Base-by-base conservation (phyloP, 1,140 invertebrate genomes). In the Neoseiulus cucumeris region DNA sequence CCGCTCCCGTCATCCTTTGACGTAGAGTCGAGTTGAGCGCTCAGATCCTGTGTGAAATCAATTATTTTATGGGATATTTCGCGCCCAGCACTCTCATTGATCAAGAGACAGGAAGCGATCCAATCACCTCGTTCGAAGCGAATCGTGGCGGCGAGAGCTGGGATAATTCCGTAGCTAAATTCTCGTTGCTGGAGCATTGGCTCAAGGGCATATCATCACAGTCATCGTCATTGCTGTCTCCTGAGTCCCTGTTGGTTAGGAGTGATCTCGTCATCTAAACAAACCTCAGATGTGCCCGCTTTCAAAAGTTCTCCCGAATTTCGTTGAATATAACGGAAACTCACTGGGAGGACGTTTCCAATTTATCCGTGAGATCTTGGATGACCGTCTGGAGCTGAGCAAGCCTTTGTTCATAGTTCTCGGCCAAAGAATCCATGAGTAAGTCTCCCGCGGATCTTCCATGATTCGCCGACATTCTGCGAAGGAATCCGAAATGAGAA, bases 141-240 rank as follows among this genome's bases (percentile, higher is more conserved):
- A 59, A 59, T 14, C 51, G 51, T 25, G 51, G 51, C 22, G 51
- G 51, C 6, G 25, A 29, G 22, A 59, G 33, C 22, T 59, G 51
- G 6, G 51, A 59, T 17, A 59, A 20, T 59, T 59, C 51, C 1
- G 51, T 59, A 1, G 51, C 51, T 25, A 59, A 9, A 9, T 59
- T 59, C 33, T 59, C 51, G 51, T 59, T 59, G 51, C 51, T 59
- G 17, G 51, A 59, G 9, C 51, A 59, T 25, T 59, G 51, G 51
- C 51, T 59, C 14, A 59, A 20, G 1, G 51, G 51, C 51, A 59
- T 59, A 9, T 59, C 51, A 25, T 25, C 33, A 33, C 51, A 25
- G 17, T 33, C 51, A 29, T 33, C 51, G 33, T 33, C 22, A 25
- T 33, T 59, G 51, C 51, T 59, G 4, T 17, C 51, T 4, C 2